phyloP scores from a whole-genome alignment of 2,113 vertebrate genomes.

The Hyperoodon ampullatus region DNA sequence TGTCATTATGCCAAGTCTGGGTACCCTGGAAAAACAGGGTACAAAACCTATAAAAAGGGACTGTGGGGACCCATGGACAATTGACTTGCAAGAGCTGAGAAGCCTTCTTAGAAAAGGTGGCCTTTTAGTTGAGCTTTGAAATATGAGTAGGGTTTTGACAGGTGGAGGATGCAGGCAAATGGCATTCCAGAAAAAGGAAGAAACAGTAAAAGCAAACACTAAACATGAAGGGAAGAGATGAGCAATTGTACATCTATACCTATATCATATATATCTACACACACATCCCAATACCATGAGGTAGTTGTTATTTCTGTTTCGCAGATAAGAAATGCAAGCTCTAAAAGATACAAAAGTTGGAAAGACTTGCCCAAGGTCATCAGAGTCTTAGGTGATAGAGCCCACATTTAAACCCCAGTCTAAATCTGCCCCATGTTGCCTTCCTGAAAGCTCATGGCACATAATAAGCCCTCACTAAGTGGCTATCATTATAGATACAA shows the following conservation, averaged over 20 bases:
- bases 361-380: neutral
- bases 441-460: neutral
- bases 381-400: neutral
- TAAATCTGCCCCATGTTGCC: neutral
- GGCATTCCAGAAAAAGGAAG: neutral
- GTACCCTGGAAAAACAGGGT: neutral
- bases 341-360: neutral
- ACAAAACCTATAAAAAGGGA: neutral
- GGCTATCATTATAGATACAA: neutral
- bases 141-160: neutral
- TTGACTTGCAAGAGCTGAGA: neutral
- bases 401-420: neutral
- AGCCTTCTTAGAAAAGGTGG: neutral
- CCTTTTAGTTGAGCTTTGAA: neutral
- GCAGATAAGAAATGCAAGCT: conserved; percentile 22
- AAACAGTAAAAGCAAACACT: neutral
- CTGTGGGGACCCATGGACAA: neutral
- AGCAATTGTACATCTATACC: neutral
- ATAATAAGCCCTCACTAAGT: neutral
- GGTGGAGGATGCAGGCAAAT: neutral
- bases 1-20: neutral
- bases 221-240: neutral
- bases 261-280: no score
- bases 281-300: neutral
- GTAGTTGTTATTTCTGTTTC: conserved; percentile 24